Conservation (phyloP, 2,888 invertebrate species). For the Acheta domesticus region DNA sequence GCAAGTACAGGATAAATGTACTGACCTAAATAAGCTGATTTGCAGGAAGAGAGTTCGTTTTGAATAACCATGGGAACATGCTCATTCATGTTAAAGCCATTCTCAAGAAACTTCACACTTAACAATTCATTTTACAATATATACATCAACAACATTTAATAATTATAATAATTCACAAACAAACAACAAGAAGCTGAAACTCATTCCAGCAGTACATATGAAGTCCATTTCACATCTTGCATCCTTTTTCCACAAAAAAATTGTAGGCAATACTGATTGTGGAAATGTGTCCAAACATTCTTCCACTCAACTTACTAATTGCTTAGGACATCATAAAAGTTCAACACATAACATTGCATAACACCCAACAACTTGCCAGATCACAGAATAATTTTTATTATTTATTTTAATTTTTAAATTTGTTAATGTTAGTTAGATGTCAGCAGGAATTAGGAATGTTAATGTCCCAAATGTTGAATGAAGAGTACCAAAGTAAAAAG, state of each 20-base stretch:
- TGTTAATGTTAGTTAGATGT: no score
- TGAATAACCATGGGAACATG: not conserved
- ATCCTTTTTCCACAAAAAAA: not conserved
- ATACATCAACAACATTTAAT: not conserved
- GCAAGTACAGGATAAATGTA: constrained; percentile 18
- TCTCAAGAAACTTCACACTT: constrained; percentile 18
- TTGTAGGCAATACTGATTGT: not conserved
- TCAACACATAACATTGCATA: not conserved
- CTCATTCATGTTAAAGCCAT: constrained; percentile 1
- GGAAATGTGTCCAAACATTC: not conserved
- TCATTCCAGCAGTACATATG: constrained; percentile 1
- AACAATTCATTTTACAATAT: constrained; percentile 9
- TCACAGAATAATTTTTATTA: not conserved
- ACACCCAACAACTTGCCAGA: not conserved
- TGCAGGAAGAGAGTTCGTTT: not conserved
- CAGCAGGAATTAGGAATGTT: no score
- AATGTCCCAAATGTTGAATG: no score
- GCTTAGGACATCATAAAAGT: not conserved
- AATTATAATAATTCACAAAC: not conserved
- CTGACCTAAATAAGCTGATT: not conserved
- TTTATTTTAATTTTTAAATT: no score
- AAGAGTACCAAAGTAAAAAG: no score
- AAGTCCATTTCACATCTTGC: not conserved
- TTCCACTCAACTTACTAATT: not conserved
- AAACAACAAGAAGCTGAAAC: constrained; percentile 9